These are phyloP conservation scores for Rhyacophila evoluta DNA, from an alignment of 2,888 invertebrate species.

Conservation along the genomic window DNA sequence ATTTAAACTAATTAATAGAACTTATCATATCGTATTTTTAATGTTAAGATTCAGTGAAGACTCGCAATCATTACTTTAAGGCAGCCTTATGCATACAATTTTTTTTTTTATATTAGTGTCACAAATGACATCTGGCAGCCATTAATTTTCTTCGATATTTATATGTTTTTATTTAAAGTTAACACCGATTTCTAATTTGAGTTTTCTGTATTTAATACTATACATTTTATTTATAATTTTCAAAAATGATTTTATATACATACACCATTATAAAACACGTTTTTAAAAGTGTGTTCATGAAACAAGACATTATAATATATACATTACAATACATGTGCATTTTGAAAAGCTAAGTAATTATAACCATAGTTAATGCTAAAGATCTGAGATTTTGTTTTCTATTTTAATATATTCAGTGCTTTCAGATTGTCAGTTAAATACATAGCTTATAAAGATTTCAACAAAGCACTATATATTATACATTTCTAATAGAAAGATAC, in stretches of 20 bases:
- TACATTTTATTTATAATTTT: no score
- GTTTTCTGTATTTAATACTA: no score
- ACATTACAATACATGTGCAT: neutral
- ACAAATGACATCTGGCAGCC: no score
- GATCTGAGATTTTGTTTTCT: neutral
- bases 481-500: neutral
- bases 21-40: neutral
- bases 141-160: no score
- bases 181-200: no score
- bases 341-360: neutral
- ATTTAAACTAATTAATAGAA: neutral
- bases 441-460: neutral
- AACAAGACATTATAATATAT: neutral
- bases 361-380: neutral
- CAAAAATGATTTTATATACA: no score
- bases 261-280: no score
- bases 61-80: neutral
- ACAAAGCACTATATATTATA: neutral
- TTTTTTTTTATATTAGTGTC: no score
- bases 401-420: slow-evolving; percentile 11
- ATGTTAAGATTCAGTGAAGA: neutral
- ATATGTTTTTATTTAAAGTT: no score
- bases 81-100: slow-evolving; percentile 12
- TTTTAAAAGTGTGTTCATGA: no score
- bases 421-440: slow-evolving; percentile 23